Percentiles rank a stretch among this genome's conserved stretches.
phyloP scores from a whole-genome alignment of 2,797 vertebrate species.

The Acridotheres tristis region DNA sequence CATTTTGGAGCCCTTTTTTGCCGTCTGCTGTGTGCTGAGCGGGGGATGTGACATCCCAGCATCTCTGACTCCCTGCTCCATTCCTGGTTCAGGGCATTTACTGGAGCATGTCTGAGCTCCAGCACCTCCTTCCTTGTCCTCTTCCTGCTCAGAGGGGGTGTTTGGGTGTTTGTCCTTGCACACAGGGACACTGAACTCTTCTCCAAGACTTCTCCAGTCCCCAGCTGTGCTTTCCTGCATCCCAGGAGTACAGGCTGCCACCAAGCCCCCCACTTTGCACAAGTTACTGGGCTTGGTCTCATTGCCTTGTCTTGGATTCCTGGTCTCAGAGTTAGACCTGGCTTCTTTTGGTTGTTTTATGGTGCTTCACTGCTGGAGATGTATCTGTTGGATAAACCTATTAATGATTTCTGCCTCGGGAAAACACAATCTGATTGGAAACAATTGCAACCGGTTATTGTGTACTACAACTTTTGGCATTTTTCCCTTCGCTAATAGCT shows the following conservation, averaged over 20 bases:
- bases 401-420: background rate
- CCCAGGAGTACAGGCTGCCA: rapidly evolving
- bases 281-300: rapidly evolving
- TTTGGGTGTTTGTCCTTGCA: background rate
- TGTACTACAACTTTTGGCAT: background rate
- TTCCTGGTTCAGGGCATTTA: background rate
- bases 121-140: background rate
- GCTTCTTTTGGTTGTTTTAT: background rate
- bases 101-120: background rate
- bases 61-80: background rate
- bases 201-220: background rate
- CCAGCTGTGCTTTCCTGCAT: background rate
- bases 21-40: rapidly evolving
- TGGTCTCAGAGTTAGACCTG: background rate
- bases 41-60: background rate
- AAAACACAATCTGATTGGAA: background rate
- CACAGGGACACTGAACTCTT: background rate
- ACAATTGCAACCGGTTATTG: background rate
- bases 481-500: background rate
- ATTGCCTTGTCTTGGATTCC: background rate
- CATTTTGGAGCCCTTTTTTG: background rate
- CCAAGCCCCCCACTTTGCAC: background rate
- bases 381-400: background rate
- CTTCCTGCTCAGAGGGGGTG: background rate
- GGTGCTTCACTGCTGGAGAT: background rate